These are phyloP conservation scores for Proales similis DNA, from an alignment of 1,140 invertebrate genomes.

Conservation along the genomic window DNA sequence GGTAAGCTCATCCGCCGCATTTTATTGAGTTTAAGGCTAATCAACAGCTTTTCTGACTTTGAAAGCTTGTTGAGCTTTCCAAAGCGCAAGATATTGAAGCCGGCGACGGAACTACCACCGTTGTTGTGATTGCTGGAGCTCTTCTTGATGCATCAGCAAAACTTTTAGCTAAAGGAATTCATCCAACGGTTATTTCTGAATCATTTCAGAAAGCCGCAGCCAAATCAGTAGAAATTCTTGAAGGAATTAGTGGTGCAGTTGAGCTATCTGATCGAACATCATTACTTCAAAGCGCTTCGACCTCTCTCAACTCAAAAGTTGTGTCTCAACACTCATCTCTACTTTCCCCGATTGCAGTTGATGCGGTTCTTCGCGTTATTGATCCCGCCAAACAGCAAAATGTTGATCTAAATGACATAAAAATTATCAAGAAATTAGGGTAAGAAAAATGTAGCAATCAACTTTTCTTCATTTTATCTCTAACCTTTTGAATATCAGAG, in stretches of 20 bases:
- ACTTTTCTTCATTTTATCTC: constrained; percentile 8
- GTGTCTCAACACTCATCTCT: constrained; percentile 93
- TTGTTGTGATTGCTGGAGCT: constrained; percentile 89
- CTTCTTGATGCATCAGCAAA: constrained; percentile 87
- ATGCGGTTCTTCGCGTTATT: constrained; percentile 83
- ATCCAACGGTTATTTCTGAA: constrained; percentile 93
- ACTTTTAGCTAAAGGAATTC: constrained; percentile 78
- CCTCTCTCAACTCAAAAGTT: constrained; percentile 94
- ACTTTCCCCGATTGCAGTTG: constrained; percentile 88
- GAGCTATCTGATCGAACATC: constrained; percentile 77
- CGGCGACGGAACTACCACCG: constrained; percentile 96
- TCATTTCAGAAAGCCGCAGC: constrained; percentile 82
- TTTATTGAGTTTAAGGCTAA: neutral
- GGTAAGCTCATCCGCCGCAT: constrained; percentile 53
- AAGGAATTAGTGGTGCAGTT: constrained; percentile 75
- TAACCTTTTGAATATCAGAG: constrained; percentile 52
- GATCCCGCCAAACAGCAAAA: constrained; percentile 61
- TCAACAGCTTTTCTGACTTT: neutral
- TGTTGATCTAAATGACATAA: constrained; percentile 75
- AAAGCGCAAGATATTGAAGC: constrained; percentile 98
- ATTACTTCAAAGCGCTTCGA: constrained; percentile 86
- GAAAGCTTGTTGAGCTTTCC: constrained; percentile 65
- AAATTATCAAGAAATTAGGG: constrained; percentile 90
- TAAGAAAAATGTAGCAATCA: constrained; percentile 58
- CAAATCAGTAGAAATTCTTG: constrained; percentile 76